Conservation (phyloP, 2,797 vertebrate species). For the Cercopithecus diana region DNA sequence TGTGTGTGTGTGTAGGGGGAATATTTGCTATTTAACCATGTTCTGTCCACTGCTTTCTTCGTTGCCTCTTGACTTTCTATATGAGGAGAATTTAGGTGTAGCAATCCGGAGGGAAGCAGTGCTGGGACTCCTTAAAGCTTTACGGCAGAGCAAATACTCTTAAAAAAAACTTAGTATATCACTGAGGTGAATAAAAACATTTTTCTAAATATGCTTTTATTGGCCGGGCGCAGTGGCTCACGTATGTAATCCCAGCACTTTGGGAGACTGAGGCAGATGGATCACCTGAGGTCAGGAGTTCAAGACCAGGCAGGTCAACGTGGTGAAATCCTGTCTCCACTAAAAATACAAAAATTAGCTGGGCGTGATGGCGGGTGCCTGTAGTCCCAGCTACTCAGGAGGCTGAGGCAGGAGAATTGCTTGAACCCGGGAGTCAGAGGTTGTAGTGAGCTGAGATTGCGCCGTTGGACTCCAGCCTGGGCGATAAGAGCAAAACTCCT, state of each 20-base stretch:
- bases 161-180: not conserved
- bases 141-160: not conserved
- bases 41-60: not conserved
- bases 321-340: not conserved
- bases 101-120: not conserved
- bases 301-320: not conserved
- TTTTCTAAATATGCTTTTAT: not conserved
- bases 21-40: not conserved
- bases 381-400: not conserved
- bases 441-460: not conserved
- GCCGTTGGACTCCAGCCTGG: not conserved
- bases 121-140: not conserved
- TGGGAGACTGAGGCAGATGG: not conserved
- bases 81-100: not conserved
- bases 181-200: not conserved
- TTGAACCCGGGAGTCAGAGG: not conserved
- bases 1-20: not conserved
- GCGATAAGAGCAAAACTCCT: not conserved
- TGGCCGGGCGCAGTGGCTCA: rapidly evolving
- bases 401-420: not conserved
- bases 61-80: not conserved
- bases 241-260: not conserved
- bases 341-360: not conserved
- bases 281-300: not conserved
- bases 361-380: not conserved